Percentiles rank a stretch among this genome's conserved stretches.
Evolutionary conservation across 2,888 invertebrate species (phyloP).

Genomic region (Pycnomerus fuliginosus): DNA sequence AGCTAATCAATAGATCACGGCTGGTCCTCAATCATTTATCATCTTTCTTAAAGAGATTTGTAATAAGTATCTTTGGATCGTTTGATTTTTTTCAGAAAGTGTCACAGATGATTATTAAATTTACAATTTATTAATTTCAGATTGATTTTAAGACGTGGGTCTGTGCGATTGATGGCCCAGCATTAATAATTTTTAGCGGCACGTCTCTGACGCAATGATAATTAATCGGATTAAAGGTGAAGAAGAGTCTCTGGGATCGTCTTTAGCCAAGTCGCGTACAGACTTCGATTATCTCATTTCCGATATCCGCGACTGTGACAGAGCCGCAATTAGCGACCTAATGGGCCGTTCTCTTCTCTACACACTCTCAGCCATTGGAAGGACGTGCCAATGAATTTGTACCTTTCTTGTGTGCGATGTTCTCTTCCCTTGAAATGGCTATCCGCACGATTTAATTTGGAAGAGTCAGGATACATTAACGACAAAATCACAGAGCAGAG

Average conservation of each 20-base stretch:
- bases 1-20: constrained; percentile 57
- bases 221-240: not conserved
- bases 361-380: constrained; percentile 38
- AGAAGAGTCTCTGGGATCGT: constrained; percentile 14
- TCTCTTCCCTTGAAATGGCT: no score
- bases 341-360: constrained; percentile 43
- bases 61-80: constrained; percentile 49
- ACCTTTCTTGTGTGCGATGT: constrained; percentile 37
- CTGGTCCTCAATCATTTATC: constrained; percentile 53
- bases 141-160: constrained; percentile 11
- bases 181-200: constrained; percentile 11
- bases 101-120: constrained; percentile 46
- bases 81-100: constrained; percentile 47
- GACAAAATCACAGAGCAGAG: not conserved
- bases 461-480: no score
- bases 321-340: constrained; percentile 49
- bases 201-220: constrained; percentile 1
- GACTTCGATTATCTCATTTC: constrained; percentile 51
- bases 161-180: constrained; percentile 9
- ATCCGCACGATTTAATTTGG: no score
- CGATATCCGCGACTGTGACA: constrained; percentile 48
- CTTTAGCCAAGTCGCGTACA: constrained; percentile 42
- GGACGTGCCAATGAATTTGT: constrained; percentile 38
- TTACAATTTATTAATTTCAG: constrained; percentile 35
- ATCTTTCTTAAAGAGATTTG: constrained; percentile 53